Percentiles rank a stretch among this genome's conserved stretches.
These are phyloP conservation scores for Microplitis manilae DNA, from an alignment of 2,888 invertebrate species.

Conservation along the genomic window DNA sequence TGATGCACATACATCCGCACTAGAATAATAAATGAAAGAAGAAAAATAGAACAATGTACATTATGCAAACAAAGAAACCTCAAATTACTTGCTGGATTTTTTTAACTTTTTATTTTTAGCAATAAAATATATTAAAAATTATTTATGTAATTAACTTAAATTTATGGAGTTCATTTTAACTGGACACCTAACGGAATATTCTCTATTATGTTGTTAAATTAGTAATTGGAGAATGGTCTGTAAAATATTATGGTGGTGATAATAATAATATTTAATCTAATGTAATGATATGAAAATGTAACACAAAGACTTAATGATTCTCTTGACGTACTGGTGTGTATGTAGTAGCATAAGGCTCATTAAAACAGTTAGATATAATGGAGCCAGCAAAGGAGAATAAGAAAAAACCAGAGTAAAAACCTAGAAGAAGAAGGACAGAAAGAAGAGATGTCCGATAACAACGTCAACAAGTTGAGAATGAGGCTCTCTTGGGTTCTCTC, in stretches of 20 bases:
- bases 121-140: too few species aligned
- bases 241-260: neutral
- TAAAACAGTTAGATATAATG: constrained; percentile 11
- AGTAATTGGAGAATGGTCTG: neutral
- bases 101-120: neutral
- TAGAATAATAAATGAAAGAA: neutral
- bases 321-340: neutral
- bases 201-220: neutral
- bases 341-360: constrained; percentile 2
- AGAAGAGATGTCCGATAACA: constrained; percentile 15
- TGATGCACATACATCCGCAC: constrained; percentile 12
- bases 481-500: constrained; percentile 7
- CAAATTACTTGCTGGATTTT: neutral
- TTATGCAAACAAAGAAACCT: constrained; percentile 1
- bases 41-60: constrained; percentile 4
- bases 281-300: neutral
- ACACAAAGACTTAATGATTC: neutral
- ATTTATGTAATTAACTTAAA: neutral
- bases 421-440: neutral
- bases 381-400: neutral
- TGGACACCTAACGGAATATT: neutral
- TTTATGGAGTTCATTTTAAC: neutral
- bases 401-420: neutral
- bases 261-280: neutral
- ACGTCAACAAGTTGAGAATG: constrained; percentile 14